These are phyloP conservation scores for Mesoclemmys tuberculata DNA, from an alignment of 2,113 vertebrate species.

Conservation along the genomic window DNA sequence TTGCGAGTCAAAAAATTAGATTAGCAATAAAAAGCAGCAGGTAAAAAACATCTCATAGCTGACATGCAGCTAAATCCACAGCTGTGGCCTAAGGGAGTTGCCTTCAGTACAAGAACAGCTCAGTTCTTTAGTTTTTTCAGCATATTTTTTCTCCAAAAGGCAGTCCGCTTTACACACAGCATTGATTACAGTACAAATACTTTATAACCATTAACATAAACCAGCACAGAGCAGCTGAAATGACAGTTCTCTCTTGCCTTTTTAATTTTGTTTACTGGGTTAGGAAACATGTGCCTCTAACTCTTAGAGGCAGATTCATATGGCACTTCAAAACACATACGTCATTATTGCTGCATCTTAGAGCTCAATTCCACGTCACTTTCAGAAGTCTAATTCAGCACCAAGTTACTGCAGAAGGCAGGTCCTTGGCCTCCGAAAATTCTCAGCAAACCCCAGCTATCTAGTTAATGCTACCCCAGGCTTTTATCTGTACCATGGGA, in stretches of 20 bases:
- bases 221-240: neutral
- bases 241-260: neutral
- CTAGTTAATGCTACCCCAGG: neutral
- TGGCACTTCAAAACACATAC: neutral
- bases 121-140: neutral
- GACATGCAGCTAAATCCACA: neutral
- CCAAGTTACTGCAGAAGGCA: neutral
- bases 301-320: neutral
- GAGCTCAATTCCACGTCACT: neutral
- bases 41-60: neutral
- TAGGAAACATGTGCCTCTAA: neutral
- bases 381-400: neutral
- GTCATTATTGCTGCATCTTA: neutral
- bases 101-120: neutral
- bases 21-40: neutral
- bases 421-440: neutral
- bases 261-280: neutral
- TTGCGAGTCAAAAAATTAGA: accelerated
- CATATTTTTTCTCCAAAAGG: neutral
- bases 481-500: neutral
- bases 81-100: neutral
- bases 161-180: neutral
- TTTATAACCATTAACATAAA: neutral
- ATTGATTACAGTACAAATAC: neutral
- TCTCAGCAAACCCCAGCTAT: accelerated